These are phyloP conservation scores for Teleogryllus oceanicus DNA, from an alignment of 2,888 invertebrate genomes.

Conservation along the genomic window DNA sequence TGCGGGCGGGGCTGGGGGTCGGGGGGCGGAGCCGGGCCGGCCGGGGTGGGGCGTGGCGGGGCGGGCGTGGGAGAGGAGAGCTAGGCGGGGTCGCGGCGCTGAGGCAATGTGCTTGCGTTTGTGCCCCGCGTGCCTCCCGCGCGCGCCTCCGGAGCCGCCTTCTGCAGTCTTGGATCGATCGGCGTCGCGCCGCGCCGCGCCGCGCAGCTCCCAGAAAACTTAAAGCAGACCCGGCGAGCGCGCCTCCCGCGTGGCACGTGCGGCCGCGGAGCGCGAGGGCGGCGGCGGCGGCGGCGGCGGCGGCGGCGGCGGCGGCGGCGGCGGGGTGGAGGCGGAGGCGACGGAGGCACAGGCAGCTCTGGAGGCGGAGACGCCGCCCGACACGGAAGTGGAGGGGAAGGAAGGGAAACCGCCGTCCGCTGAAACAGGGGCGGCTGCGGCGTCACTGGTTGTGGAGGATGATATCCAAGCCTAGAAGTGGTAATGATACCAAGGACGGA, in stretches of 20 bases:
- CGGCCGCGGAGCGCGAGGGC: neutral
- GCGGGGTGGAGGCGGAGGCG: neutral
- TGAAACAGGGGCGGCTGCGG: neutral
- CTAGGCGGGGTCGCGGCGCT: neutral
- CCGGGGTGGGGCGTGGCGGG: neutral
- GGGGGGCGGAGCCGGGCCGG: neutral
- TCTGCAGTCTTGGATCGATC: neutral
- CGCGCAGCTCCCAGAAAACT: neutral
- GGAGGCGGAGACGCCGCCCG: neutral
- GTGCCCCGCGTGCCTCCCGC: neutral
- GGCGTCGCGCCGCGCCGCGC: neutral
- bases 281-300: neutral
- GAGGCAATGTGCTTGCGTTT: constrained; percentile 2
- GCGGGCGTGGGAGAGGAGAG: neutral
- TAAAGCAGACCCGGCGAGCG: constrained; percentile 11
- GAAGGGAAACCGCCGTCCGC: neutral
- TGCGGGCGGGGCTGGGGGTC: neutral
- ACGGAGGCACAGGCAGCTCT: neutral
- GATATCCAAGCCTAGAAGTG: no score
- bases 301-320: neutral
- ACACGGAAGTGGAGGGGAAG: neutral
- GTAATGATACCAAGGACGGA: no score
- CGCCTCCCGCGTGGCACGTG: neutral
- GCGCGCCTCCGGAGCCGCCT: neutral
- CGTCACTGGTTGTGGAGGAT: no score